Base-by-base conservation (phyloP, 1,140 invertebrate species). In the Meloidogyne hapla region DNA sequence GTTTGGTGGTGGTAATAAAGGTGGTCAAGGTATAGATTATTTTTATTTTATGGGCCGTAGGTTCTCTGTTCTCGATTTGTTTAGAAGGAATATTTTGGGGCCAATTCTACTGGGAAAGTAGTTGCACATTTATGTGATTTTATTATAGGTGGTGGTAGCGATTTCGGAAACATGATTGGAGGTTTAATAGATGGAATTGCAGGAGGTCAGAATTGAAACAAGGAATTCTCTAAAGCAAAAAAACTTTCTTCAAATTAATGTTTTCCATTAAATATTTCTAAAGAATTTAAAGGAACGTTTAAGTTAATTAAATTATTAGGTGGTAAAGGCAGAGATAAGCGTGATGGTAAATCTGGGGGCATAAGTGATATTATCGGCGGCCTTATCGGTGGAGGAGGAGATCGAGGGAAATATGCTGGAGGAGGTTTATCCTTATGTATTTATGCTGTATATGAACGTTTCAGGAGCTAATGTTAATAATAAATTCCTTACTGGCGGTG, bases 401-500 rank as follows among this genome's bases (percentile, higher is more conserved):
- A 81, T 45, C 71, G 80, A 6, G 83, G 82, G 21, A 75, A 80
- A 76, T 84, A 81, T 62, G 63, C 70, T 21, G 82, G 82, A 6
- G 83, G 83, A 69, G 83, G 83, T 70, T 28, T 33, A 73, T 70
- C 38, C 45, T 77, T 23, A 40, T 56, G 6, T 18, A 26, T 62
- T 71, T 25, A 45, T 8, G 15, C 12, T 48, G 66, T 26, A 12
- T 38, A 67, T 40, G 12, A 56, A 45, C 38, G 9, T 82, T 80
- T 21, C 25, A 83, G 81, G 81, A 25, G 83, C 66, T 15, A 87
- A 87, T 65, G 73, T 85, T 12, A 80, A 83, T 21, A 80, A 80
- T 18, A 77, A 81, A 62, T 77, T 77, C 18, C 70, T 86, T 8
- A 80, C 79, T 62, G 85, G 85, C 40, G 85, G 85, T 42, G 80